Evolutionary conservation across 2,888 invertebrate species (phyloP).

Genomic region (Sussaba pulchella): DNA sequence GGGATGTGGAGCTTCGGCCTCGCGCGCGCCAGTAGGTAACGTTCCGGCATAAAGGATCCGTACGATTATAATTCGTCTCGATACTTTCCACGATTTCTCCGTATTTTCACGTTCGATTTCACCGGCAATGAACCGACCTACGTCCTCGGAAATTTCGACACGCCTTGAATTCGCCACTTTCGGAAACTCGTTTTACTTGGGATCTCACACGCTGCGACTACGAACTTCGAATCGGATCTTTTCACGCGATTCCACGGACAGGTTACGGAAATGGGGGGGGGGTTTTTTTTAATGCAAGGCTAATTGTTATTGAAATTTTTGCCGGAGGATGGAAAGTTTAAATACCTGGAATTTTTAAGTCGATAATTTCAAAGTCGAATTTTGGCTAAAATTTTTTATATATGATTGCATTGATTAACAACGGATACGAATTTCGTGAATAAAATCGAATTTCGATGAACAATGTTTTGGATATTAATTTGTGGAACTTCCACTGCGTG

Average conservation of each 20-base stretch:
- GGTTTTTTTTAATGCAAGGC: background rate
- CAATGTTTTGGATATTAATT: too few species aligned
- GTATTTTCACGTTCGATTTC: conserved; percentile 68
- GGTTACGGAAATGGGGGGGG: background rate
- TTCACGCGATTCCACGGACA: conserved; percentile 5
- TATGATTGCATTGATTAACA: too few species aligned
- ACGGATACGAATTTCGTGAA: too few species aligned
- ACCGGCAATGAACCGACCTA: conserved; percentile 45
- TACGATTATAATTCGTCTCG: conserved; percentile 68
- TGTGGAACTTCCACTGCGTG: too few species aligned
- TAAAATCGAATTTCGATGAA: too few species aligned
- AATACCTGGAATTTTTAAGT: too few species aligned
- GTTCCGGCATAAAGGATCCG: conserved; percentile 33
- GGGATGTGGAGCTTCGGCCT: conserved; percentile 22
- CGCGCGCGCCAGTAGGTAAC: conserved; percentile 12
- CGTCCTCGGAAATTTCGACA: conserved; percentile 45
- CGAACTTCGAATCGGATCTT: background rate
- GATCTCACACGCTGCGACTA: conserved; percentile 4
- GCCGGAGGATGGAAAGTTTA: too few species aligned
- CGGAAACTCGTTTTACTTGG: conserved; percentile 29
- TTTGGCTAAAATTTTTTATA: too few species aligned
- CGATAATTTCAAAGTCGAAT: too few species aligned
- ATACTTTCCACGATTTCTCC: conserved; percentile 68
- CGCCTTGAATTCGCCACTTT: conserved; percentile 62
- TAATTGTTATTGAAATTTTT: background rate